Evolutionary conservation across 1,140 invertebrate genomes (phyloP).

Genomic region (Mya arenaria): DNA sequence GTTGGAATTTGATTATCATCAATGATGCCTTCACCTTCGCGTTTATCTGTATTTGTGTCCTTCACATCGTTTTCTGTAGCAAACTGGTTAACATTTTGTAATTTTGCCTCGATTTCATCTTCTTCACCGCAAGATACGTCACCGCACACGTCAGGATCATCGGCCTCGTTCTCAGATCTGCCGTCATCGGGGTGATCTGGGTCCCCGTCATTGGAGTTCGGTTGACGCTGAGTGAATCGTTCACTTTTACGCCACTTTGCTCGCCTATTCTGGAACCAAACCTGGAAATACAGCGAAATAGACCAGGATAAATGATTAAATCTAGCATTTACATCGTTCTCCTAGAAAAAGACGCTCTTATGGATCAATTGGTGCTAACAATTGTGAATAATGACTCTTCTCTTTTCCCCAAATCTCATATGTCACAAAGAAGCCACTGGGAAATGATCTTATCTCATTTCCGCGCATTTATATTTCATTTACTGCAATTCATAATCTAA

Average conservation of each 20-base stretch:
- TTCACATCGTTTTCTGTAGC: no score
- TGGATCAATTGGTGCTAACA: constrained; percentile 28
- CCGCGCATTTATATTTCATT: constrained; percentile 60
- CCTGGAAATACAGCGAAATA: constrained; percentile 84
- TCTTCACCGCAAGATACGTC: constrained; percentile 39
- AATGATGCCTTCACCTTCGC: neutral
- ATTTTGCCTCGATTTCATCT: no score
- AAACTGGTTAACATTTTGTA: no score
- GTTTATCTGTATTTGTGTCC: neutral
- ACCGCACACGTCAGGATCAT: constrained; percentile 45
- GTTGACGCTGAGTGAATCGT: constrained; percentile 82
- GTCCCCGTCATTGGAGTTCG: constrained; percentile 79
- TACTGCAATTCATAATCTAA: constrained; percentile 59
- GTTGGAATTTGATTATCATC: no score
- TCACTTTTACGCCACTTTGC: constrained; percentile 97
- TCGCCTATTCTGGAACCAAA: constrained; percentile 99
- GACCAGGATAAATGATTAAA: no score
- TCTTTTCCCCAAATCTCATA: constrained; percentile 44
- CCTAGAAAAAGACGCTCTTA: no score
- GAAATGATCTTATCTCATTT: constrained; percentile 55
- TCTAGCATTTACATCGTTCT: no score
- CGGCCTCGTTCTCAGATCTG: constrained; percentile 48
- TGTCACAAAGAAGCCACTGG: constrained; percentile 47
- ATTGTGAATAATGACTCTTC: constrained; percentile 29
- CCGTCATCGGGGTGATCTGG: constrained; percentile 35